Evolutionary conservation across 2,113 vertebrate genomes (phyloP), one percentile per base, ranked within the genome.

Genomic region (Orycteropus afer): DNA sequence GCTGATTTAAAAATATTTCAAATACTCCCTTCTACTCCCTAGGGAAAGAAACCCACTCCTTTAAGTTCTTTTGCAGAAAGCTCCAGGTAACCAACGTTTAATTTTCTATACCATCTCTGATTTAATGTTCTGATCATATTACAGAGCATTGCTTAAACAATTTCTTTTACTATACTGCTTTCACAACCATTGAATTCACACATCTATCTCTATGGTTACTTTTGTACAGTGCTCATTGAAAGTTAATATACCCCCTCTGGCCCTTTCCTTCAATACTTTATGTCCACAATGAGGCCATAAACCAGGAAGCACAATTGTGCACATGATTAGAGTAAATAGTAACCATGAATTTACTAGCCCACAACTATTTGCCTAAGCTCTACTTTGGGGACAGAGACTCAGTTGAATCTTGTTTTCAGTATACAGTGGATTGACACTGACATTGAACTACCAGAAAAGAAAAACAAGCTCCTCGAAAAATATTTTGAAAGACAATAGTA

Each of bases 241-340:
- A 95, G 73, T 83, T 77, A 89, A 90, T 90, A 81, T 55, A 67
- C 69, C 84, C 29, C 80, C 27, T 88, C 5, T 11, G 37, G 25
- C 10, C 47, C 37, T 82, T 32, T 22, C 18, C 23, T 49, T 37
- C 25, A 74, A 61, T n/a, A 84, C 82, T n/a, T 63, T 69, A 77
- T 85, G 78, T 88, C 47, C 59, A 95, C 55, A 85, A n/a, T n/a
- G 84, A 87, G 63, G 23, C 69, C 29, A 82, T 32, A 94, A 93
- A 37, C 34, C 82, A 89, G 20, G 78, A 88, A n/a, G 51, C 29
- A 82, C 42, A 78, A 34, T 76, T 89, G 86, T 37, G 61, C 20
- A 74, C 78, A 57, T 42, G 59, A 84, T 82, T 91, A 94, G 87
- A 93, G 86, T 90, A 95, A 94, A 96, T 2, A 95, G 92, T 61